A percentile compares a stretch with the other conserved stretches of the same genome.
phyloP scores from a whole-genome alignment of 2,797 vertebrate species.

The Platalea minor region DNA sequence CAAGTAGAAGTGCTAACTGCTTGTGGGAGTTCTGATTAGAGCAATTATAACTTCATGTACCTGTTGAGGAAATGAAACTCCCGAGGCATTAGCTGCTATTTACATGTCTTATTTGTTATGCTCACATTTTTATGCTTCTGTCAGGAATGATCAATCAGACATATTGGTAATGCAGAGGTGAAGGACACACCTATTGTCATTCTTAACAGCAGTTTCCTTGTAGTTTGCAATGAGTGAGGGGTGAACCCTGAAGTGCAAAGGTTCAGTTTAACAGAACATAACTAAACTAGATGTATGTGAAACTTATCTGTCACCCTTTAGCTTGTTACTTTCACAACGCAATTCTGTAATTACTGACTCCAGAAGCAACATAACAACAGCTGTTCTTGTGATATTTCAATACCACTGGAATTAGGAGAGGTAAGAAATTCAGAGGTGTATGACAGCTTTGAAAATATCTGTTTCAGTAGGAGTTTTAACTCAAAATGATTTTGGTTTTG shows the following conservation, averaged over 20 bases:
- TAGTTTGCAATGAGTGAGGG: background rate
- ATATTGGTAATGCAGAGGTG: constrained; percentile 12
- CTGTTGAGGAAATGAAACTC: constrained; percentile 12
- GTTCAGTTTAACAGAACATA: background rate
- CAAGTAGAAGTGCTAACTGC: background rate
- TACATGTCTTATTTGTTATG: constrained; percentile 2
- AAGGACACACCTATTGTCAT: background rate
- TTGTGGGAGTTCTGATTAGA: constrained; percentile 29
- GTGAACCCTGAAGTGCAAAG: constrained; percentile 14
- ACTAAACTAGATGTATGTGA: background rate
- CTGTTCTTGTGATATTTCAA: constrained; percentile 45
- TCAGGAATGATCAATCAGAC: constrained; percentile 39
- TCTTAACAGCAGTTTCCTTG: background rate
- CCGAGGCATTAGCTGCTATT: constrained; percentile 12
- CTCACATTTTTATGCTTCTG: constrained; percentile 10
- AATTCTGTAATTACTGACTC: background rate
- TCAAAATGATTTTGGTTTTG: background rate
- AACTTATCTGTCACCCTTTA: background rate
- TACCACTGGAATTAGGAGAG: constrained; percentile 28
- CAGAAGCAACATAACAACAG: constrained; percentile 18
- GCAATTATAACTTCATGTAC: constrained; percentile 33
- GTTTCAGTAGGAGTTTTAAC: background rate
- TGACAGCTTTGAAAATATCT: constrained; percentile 49
- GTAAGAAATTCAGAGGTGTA: background rate
- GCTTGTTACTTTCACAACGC: background rate